Conservation (phyloP, 2,797 vertebrate species). For the Cyprinodon diabolis region DNA sequence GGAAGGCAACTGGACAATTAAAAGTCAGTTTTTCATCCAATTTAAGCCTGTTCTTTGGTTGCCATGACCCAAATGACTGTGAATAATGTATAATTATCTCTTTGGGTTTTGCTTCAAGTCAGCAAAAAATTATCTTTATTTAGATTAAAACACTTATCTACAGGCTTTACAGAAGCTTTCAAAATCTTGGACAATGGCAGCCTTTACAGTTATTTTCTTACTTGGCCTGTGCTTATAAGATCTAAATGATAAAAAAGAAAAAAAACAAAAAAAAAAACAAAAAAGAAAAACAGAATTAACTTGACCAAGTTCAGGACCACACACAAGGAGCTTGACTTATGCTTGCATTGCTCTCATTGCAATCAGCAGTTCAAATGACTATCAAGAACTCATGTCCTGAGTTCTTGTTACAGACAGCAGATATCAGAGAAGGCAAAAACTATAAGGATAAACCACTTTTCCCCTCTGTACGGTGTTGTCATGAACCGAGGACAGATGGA, state of each 20-base stretch:
- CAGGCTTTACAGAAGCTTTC: not conserved
- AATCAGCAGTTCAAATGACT: slow-evolving; percentile 34
- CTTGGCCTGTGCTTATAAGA: not conserved
- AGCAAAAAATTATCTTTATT: not conserved
- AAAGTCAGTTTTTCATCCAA: no score
- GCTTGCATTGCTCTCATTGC: no score
- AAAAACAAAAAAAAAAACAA: no score
- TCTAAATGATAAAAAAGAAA: not conserved
- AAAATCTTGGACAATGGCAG: not conserved
- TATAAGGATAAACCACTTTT: slow-evolving; percentile 17
- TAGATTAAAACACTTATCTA: not conserved
- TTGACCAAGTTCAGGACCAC: no score
- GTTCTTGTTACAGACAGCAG: slow-evolving; percentile 41
- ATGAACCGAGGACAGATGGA: no score
- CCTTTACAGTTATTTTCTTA: not conserved
- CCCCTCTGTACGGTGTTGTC: not conserved
- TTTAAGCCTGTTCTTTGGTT: no score
- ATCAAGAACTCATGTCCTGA: slow-evolving; percentile 25
- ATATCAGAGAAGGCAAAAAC: slow-evolving; percentile 11
- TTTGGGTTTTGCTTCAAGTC: not conserved
- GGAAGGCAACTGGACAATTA: no score
- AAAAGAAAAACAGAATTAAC: no score
- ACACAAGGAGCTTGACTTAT: no score
- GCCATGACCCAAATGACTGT: no score
- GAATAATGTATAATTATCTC: not conserved